Evolutionary conservation across 2,113 vertebrate genomes (phyloP).

Genomic region (Leucosticte australis): DNA sequence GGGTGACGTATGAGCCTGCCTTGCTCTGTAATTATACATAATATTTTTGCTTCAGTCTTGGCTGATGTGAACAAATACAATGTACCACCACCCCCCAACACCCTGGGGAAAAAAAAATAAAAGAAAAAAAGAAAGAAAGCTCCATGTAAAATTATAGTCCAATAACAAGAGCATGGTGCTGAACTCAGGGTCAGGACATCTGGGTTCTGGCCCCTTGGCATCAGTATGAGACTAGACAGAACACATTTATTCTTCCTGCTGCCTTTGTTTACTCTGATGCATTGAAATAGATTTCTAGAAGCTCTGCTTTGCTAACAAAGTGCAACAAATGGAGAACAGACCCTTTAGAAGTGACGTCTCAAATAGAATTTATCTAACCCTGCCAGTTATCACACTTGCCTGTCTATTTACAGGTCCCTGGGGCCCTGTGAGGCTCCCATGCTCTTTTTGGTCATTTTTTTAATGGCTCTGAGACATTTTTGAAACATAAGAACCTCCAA

Average conservation of each 20-base stretch:
- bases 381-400: not conserved
- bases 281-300: conserved; percentile 2
- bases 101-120: not conserved
- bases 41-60: not conserved
- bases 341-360: not conserved
- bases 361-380: not conserved
- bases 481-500: not conserved
- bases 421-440: not conserved
- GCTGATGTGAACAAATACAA: not conserved
- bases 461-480: not conserved
- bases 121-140: not conserved
- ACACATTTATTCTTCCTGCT: not conserved
- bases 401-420: not conserved
- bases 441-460: not conserved
- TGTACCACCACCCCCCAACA: not conserved
- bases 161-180: not conserved
- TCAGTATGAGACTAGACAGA: not conserved
- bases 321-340: not conserved
- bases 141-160: not conserved
- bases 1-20: not conserved
- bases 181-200: not conserved
- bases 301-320: not conserved
- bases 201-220: not conserved
- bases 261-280: not conserved
- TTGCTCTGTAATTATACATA: not conserved